Evolutionary conservation across 2,113 vertebrate genomes (phyloP).

Genomic region (Ochotona curzoniae): DNA sequence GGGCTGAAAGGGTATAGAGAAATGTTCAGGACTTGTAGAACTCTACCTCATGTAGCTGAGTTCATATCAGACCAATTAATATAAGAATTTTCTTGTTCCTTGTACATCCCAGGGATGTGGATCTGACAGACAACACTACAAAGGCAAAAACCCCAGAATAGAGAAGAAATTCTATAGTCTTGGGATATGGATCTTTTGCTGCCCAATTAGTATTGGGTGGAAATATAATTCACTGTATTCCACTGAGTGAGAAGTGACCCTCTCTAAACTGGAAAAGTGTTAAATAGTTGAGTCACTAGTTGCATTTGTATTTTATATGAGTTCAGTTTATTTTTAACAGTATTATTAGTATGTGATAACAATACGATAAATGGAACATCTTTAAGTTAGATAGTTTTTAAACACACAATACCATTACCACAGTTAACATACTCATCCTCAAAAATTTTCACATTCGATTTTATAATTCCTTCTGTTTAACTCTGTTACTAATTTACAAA

Average conservation of each 20-base stretch:
- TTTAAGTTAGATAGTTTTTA: constrained; percentile 11
- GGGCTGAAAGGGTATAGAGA: neutral
- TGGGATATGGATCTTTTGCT: neutral
- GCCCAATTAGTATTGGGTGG: neutral
- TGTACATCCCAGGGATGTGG: neutral
- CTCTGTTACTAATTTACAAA: neutral
- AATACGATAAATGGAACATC: neutral
- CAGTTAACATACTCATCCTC: neutral
- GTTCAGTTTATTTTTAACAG: neutral
- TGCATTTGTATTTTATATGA: neutral
- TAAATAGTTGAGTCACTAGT: neutral
- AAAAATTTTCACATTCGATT: neutral
- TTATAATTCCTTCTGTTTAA: neutral
- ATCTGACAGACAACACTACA: neutral
- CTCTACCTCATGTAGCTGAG: neutral
- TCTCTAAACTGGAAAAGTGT: neutral
- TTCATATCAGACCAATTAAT: neutral
- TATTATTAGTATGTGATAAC: neutral
- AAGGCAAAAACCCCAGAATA: neutral
- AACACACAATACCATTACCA: neutral
- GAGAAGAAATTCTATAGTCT: neutral
- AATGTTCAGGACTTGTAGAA: neutral
- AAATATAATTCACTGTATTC: neutral
- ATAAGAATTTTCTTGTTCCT: constrained; percentile 20
- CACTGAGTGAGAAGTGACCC: neutral